Percentiles rank a stretch among this genome's conserved stretches.
Evolutionary conservation across 1,140 invertebrate species (phyloP).

Genomic region (Doryteuthis pealeii): DNA sequence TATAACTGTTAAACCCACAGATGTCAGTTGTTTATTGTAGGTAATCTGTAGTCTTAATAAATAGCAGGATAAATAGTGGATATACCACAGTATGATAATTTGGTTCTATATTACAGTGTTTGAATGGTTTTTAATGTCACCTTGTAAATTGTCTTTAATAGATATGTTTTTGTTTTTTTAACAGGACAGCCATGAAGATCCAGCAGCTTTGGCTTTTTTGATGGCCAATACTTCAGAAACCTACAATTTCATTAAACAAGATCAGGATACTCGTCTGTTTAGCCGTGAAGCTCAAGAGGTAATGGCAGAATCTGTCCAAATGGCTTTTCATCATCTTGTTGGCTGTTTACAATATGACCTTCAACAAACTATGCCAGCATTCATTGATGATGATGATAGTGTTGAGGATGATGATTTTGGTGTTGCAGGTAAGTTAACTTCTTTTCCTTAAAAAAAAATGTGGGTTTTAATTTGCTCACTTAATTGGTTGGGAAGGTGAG

Average conservation of each 20-base stretch:
- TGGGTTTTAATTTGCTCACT: no score
- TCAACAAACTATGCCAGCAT: slow-evolving; percentile 65
- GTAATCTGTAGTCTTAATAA: no score
- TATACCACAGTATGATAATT: no score
- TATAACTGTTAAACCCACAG: no score
- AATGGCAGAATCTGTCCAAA: slow-evolving; percentile 87
- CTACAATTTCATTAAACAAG: slow-evolving; percentile 92
- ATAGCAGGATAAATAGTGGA: no score
- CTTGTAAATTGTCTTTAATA: no score
- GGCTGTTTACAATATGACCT: slow-evolving; percentile 68
- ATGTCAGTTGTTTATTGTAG: no score
- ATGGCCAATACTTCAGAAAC: slow-evolving; percentile 94
- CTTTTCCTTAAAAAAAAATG: neutral
- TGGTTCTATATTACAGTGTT: no score
- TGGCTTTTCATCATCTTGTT: slow-evolving; percentile 73
- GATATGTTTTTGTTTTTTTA: slow-evolving; percentile 3
- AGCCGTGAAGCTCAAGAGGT: slow-evolving; percentile 79
- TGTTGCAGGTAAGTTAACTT: slow-evolving; percentile 1
- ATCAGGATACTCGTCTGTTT: slow-evolving; percentile 73
- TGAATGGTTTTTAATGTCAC: no score
- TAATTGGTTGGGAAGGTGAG: no score
- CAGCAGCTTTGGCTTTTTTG: slow-evolving; percentile 77
- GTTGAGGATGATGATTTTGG: slow-evolving; percentile 53
- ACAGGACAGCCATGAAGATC: slow-evolving; percentile 53
- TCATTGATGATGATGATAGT: slow-evolving; percentile 66